phyloP scores from a whole-genome alignment of 2,113 vertebrate species.

The Xyrauchen texanus region DNA sequence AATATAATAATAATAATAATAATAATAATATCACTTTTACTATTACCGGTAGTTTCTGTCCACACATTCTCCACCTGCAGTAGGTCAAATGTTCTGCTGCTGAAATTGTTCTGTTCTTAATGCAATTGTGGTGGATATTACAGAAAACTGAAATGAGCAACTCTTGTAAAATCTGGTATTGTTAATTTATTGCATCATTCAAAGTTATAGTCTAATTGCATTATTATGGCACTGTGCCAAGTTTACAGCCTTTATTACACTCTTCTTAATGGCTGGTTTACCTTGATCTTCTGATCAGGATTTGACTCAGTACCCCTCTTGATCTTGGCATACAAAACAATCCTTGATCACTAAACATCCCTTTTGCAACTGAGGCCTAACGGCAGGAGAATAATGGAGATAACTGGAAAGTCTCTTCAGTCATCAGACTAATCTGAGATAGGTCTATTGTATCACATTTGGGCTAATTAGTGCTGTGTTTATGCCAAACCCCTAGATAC shows the following conservation, averaged over 20 bases:
- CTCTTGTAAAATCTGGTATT: not conserved
- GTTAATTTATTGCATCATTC: not conserved
- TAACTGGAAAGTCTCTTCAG: slow-evolving; percentile 28
- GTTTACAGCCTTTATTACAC: not conserved
- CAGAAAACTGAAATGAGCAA: too few relatives aligned
- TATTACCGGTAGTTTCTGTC: too few relatives aligned
- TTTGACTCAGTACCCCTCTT: not conserved
- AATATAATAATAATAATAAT: too few relatives aligned
- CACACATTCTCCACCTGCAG: too few relatives aligned
- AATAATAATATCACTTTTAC: too few relatives aligned
- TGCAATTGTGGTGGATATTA: not conserved
- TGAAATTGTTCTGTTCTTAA: too few relatives aligned
- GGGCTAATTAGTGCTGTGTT: slow-evolving; percentile 65
- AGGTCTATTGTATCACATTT: slow-evolving; percentile 61
- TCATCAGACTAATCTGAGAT: slow-evolving; percentile 32
- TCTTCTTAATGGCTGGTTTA: slow-evolving; percentile 17
- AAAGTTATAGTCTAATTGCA: too few relatives aligned
- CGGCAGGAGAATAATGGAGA: slow-evolving; percentile 2
- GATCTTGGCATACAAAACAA: not conserved
- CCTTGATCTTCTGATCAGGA: slow-evolving; percentile 11
- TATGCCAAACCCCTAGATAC: slow-evolving; percentile 55
- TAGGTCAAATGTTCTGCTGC: too few relatives aligned
- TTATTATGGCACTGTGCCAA: too few relatives aligned
- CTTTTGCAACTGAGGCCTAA: slow-evolving; percentile 22
- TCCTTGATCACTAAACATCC: slow-evolving; percentile 28